Base-by-base conservation (phyloP, 2,888 invertebrate species). In the Cyclophora punctaria region DNA sequence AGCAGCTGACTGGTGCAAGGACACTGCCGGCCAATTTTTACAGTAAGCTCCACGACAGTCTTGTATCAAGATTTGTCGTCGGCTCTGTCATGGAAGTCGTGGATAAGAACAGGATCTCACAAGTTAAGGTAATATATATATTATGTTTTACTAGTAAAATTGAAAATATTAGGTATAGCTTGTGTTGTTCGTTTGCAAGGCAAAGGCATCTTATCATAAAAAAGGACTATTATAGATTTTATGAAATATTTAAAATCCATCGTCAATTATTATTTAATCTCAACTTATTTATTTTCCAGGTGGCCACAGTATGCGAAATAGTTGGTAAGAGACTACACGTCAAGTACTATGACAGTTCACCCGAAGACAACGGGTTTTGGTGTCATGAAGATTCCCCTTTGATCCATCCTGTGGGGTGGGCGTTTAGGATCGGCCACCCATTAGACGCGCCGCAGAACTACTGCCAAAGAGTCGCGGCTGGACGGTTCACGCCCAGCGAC, bases 391-490 rank as follows among this genome's bases (percentile, higher is more conserved):
- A 96, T 73, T 98, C 98, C 0, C 96, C 97, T 0, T 89, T 98
- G 6, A 94, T 99, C 58, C 98, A 98, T 80, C 97, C 97, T 0
- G 96, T 98, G 1, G 98, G 98, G n/a, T 98, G 99, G 98, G 96
- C 98, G 0, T 93, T 93, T 50, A 81, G 93, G 51, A 94, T 97
- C 0, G 98, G 97, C 0, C 98, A 98, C 73, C 92, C 93, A 47
- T 87, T 99, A 46, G 94, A 95, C 50, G 97, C 98, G 0, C 95
- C 96, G 3, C 90, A 92, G 44, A 92, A 90, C 52, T 97, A 97
- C 77, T 80, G 93, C 53, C 93, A 94, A 63, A 90, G 95, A 53
- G 91, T 96, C 49, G 90, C 92, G 35, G 92, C 93, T 67, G 93
- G 92, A 44, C 89, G 93, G 49, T 90, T 92, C 35, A 91, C 93